Conservation (phyloP, 2,888 invertebrate species). For the Epirrhoe tristata region DNA sequence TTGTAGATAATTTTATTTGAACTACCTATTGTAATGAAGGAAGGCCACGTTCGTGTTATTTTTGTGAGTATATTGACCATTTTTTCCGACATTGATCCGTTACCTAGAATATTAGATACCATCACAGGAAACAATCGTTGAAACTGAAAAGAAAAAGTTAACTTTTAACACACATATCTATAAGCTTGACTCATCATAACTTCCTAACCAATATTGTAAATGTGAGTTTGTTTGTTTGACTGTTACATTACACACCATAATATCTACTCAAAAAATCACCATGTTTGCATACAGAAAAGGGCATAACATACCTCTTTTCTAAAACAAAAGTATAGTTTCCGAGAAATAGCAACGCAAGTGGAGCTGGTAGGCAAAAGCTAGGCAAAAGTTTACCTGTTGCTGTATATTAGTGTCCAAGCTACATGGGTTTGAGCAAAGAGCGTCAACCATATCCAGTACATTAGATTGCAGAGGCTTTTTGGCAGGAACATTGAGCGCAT, state of each 20-base stretch:
- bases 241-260: too few species aligned
- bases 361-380: too few species aligned
- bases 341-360: too few species aligned
- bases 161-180: conserved; percentile 9
- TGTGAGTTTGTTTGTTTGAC: too few species aligned
- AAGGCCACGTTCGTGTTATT: conserved; percentile 80
- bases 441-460: conserved; percentile 84
- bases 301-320: too few species aligned
- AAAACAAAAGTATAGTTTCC: too few species aligned
- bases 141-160: conserved; percentile 63
- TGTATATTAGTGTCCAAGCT: conserved; percentile 84
- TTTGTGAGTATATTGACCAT: conserved; percentile 81
- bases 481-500: conserved; percentile 77
- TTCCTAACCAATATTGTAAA: too few species aligned
- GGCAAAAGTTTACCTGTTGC: conserved; percentile 74
- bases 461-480: conserved; percentile 79
- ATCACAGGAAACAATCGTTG: conserved; percentile 81
- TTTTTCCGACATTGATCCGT: conserved; percentile 78
- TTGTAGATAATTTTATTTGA: too few species aligned
- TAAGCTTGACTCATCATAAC: too few species aligned
- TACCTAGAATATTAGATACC: conserved; percentile 81
- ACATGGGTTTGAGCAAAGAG: conserved; percentile 85
- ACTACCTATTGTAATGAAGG: conserved; percentile 77
- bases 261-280: too few species aligned
- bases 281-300: too few species aligned